These are phyloP conservation scores for Sebastes minor DNA, from an alignment of 2,797 vertebrate species.

Conservation along the genomic window DNA sequence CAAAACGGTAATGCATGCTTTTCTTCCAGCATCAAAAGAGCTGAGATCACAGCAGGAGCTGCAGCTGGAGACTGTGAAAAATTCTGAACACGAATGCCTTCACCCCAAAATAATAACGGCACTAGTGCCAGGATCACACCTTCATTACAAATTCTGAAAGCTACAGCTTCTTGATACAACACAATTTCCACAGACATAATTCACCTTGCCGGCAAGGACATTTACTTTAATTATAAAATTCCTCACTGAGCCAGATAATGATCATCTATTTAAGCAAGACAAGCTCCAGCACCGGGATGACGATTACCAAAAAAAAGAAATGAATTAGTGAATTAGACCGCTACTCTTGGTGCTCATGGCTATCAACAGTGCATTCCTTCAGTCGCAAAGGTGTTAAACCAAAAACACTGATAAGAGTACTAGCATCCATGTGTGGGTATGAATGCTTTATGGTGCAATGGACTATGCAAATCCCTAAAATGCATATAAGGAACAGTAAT, in stretches of 20 bases:
- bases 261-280: constrained; percentile 57
- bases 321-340: constrained; percentile 11
- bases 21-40: background rate
- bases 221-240: constrained; percentile 62
- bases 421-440: background rate
- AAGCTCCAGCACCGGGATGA: constrained; percentile 29
- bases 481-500: background rate
- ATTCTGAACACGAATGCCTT: background rate
- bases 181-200: constrained; percentile 22
- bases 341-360: background rate
- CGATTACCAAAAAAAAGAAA: constrained; percentile 1
- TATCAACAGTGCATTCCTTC: background rate
- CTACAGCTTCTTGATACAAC: constrained; percentile 5
- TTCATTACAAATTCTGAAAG: constrained; percentile 26
- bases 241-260: constrained; percentile 55
- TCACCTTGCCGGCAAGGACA: constrained; percentile 55
- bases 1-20: background rate
- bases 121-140: background rate
- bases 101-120: background rate
- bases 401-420: background rate
- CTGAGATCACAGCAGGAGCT: constrained; percentile 1
- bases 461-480: background rate
- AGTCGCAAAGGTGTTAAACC: constrained; percentile 9
- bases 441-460: background rate
- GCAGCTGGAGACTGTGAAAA: background rate